Evolutionary conservation across 1,140 invertebrate species (phyloP), one percentile per base, ranked within the genome.

Genomic region (Drosophila pruinosa): DNA sequence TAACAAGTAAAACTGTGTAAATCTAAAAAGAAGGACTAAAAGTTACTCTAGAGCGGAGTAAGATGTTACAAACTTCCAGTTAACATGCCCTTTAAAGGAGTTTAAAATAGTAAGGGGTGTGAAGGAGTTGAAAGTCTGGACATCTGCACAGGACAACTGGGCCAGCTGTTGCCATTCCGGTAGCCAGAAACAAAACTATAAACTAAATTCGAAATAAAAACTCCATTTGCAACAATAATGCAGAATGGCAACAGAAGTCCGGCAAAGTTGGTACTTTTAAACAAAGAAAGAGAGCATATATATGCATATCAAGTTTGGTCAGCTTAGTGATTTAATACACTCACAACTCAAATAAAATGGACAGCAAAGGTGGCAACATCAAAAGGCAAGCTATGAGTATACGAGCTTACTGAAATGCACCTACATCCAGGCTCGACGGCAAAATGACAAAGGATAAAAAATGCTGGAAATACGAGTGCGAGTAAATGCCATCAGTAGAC

Each of bases 161-260:
- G 19, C 14, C 47, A 50, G 26, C 24, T 50, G 47, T 8, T 17
- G 14, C 3, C 24, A 28, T 21, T 22, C 41, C 15, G 43, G 43
- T 22, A 8, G 39, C 14, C 39, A 19, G 41, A 14, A 58, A 43
- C 57, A 36, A 53, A 43, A 39, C 5, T 41, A 19, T 15, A 52
- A 68, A 61, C 31, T 26, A 36, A 62, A 52, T 41, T 62, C 26
- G 59, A 47, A 58, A 53, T 21, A 28, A 15, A 36, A 62, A 36
- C 39, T 69, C 17, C n/a, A 53, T 28, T 50, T 43, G 24, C 26
- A 62, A 28, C 53, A 65, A 48, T 41, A 57, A 48, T 57, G 53
- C 43, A 3, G 6, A 43, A n/a, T 21, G 45, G 36, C 43, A 54
- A 47, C 22, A 7, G 47, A 58, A 34, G 41, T 45, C 54, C 41